phyloP scores from a whole-genome alignment of 2,888 invertebrate genomes.

The Rhagophthalmus giganteus region DNA sequence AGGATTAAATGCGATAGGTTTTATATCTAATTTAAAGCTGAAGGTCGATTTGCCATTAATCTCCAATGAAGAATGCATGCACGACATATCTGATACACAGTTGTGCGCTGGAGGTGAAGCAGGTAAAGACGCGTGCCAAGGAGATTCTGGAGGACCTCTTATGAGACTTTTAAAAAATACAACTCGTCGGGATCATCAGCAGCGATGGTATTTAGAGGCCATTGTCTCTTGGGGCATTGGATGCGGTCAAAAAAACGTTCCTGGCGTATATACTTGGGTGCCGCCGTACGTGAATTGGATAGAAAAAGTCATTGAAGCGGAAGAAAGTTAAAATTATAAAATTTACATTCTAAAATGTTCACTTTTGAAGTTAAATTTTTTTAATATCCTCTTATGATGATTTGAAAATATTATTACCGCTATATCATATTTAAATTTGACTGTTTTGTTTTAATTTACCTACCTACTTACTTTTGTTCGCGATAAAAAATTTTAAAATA shows the following conservation, averaged over 20 bases:
- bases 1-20: not conserved
- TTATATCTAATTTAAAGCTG: not conserved
- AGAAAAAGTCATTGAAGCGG: not conserved
- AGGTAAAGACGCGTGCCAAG: not conserved
- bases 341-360: too few species aligned
- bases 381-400: too few species aligned
- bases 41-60: conserved; percentile 8
- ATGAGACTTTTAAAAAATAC: too few species aligned
- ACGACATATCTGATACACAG: conserved; percentile 42
- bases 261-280: conserved; percentile 3
- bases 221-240: not conserved
- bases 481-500: too few species aligned
- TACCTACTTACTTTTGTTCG: too few species aligned
- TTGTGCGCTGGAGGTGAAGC: conserved; percentile 3
- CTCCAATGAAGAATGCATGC: conserved; percentile 19
- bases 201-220: conserved; percentile 1
- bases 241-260: not conserved
- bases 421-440: too few species aligned
- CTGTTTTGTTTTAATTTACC: too few species aligned
- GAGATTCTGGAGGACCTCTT: conserved; percentile 1
- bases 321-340: too few species aligned
- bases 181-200: too few species aligned
- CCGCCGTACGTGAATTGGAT: conserved; percentile 4
- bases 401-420: too few species aligned
- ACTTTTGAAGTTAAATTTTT: too few species aligned